Conservation (phyloP, 2,113 vertebrate genomes). For the Otis tarda region DNA sequence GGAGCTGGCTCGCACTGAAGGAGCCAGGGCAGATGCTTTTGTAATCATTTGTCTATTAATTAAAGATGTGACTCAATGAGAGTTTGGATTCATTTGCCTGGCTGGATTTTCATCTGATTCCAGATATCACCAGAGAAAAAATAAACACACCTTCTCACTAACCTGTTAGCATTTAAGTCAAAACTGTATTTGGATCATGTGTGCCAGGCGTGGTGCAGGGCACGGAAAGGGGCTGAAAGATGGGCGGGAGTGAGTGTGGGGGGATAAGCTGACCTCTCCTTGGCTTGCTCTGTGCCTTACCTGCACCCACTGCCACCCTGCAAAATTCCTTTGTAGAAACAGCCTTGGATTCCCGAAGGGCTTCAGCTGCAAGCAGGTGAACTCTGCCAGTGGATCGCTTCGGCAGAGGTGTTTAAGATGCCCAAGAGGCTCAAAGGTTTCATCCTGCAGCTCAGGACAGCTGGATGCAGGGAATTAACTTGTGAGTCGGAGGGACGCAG, state of each 20-base stretch:
- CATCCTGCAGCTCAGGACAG: background rate
- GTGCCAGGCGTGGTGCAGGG: background rate
- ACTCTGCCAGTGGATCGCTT: background rate
- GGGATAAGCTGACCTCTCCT: background rate
- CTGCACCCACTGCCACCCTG: background rate
- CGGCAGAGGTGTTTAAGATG: background rate
- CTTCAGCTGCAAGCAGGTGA: background rate
- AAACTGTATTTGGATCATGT: background rate
- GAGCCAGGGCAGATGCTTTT: background rate
- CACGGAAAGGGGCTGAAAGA: background rate
- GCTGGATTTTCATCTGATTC: background rate
- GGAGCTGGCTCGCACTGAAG: background rate
- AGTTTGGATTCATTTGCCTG: background rate
- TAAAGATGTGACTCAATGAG: background rate
- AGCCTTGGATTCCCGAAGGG: background rate
- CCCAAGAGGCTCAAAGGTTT: background rate
- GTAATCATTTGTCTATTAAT: background rate
- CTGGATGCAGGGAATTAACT: rapidly evolving
- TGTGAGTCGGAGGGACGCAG: rapidly evolving
- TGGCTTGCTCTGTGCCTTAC: background rate
- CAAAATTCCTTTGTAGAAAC: background rate
- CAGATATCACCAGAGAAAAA: background rate
- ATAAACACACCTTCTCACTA: background rate
- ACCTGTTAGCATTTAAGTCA: background rate
- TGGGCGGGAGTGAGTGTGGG: background rate